Percentiles rank a stretch among this genome's conserved stretches.
These are phyloP conservation scores for Cheilosia impressa DNA, from an alignment of 2,888 invertebrate genomes.

Conservation along the genomic window DNA sequence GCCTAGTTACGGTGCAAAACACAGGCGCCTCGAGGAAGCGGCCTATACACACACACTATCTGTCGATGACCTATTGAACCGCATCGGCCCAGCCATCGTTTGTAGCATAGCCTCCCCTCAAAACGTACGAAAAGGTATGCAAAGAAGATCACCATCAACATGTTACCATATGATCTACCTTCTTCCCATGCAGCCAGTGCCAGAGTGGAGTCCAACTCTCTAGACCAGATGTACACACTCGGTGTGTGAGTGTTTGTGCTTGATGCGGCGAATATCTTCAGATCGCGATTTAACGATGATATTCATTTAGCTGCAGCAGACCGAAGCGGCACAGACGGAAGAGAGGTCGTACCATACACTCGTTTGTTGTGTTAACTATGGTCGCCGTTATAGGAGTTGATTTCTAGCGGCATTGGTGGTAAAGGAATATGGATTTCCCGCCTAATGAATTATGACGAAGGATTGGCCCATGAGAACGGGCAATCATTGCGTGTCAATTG, in stretches of 20 bases:
- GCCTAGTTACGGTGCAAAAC: slow-evolving; percentile 59
- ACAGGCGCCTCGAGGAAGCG: slow-evolving; percentile 72
- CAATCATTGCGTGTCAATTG: slow-evolving; percentile 69
- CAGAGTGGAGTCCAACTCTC: slow-evolving; percentile 21
- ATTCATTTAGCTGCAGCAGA: slow-evolving; percentile 63
- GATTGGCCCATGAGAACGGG: slow-evolving; percentile 41
- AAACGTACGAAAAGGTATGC: slow-evolving; percentile 53
- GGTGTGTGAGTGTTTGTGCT: slow-evolving; percentile 3
- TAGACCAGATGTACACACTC: slow-evolving; percentile 10
- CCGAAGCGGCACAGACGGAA: slow-evolving; percentile 32
- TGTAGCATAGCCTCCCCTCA: slow-evolving; percentile 50
- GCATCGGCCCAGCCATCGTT: slow-evolving; percentile 54
- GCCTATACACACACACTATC: slow-evolving; percentile 58
- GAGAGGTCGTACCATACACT: slow-evolving; percentile 60
- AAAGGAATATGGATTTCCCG: slow-evolving; percentile 59
- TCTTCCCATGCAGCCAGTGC: slow-evolving; percentile 44
- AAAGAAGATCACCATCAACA: slow-evolving; percentile 70
- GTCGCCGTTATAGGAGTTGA: slow-evolving; percentile 42
- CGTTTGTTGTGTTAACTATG: slow-evolving; percentile 71
- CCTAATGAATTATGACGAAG: slow-evolving; percentile 70
- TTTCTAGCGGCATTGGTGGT: slow-evolving; percentile 66
- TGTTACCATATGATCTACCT: slow-evolving; percentile 52
- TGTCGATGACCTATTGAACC: slow-evolving; percentile 73
- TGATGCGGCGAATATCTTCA: slow-evolving; percentile 62
- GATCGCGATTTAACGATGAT: slow-evolving; percentile 73